Percentiles rank a stretch among this genome's conserved stretches.
Conservation (phyloP, 2,113 vertebrate genomes). For the Caloenas nicobarica region DNA sequence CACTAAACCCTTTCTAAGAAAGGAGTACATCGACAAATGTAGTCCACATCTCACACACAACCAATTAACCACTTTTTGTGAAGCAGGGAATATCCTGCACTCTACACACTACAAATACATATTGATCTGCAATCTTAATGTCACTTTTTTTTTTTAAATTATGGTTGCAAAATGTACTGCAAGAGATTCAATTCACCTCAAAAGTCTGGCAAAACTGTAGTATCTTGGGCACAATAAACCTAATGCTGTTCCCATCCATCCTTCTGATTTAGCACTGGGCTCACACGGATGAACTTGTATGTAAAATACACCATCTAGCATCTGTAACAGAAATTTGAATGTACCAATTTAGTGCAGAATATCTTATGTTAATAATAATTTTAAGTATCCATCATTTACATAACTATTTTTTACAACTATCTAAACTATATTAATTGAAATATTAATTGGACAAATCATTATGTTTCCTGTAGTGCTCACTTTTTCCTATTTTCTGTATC, state of each 20-base stretch:
- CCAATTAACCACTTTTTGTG: background rate
- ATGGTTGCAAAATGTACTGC: background rate
- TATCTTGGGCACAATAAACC: background rate
- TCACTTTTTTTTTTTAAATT: background rate
- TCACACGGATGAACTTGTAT: background rate
- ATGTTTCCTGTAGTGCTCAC: fast-evolving
- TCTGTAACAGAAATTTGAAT: background rate
- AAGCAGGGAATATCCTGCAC: background rate
- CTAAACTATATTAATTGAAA: background rate
- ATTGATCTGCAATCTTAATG: background rate
- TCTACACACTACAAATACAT: background rate
- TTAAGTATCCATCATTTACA: background rate
- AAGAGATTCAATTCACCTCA: background rate
- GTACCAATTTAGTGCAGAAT: background rate
- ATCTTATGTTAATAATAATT: background rate
- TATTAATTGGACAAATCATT: background rate
- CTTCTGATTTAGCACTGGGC: background rate
- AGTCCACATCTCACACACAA: background rate
- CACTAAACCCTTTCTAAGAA: background rate
- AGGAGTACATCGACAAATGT: background rate
- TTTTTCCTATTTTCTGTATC: background rate
- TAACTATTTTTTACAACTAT: background rate
- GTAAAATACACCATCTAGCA: background rate
- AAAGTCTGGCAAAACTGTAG: background rate
- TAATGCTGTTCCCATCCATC: background rate